Percentiles rank a stretch among this genome's conserved stretches.
Evolutionary conservation across 2,113 vertebrate genomes (phyloP).

Genomic region (Pangasianodon hypophthalmus): DNA sequence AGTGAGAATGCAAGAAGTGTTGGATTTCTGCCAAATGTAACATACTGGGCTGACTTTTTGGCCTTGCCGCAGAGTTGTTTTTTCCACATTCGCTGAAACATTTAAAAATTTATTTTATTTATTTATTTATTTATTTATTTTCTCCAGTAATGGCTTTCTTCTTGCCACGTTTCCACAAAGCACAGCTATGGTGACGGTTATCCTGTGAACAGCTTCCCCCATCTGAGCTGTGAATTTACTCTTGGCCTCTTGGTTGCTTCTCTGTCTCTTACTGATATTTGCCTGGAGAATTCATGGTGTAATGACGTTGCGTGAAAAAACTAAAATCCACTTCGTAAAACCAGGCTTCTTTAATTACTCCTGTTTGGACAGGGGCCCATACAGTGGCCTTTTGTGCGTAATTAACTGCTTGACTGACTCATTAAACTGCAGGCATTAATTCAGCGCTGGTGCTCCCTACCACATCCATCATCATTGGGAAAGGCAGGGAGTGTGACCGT

Average conservation of each 20-base stretch:
- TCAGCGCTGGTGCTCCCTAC: constrained; percentile 55
- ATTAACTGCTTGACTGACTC: constrained; percentile 65
- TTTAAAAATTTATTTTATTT: no score
- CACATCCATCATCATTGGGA: constrained; percentile 67
- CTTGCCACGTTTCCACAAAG: not conserved
- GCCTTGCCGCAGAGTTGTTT: no score
- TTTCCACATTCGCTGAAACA: not conserved
- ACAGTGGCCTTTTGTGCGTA: constrained; percentile 63
- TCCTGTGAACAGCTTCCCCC: not conserved
- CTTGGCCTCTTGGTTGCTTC: not conserved
- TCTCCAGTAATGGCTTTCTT: not conserved
- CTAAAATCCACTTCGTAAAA: constrained; percentile 7
- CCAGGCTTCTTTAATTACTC: constrained; percentile 23
- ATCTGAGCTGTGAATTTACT: not conserved
- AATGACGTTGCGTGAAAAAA: not conserved
- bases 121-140: not conserved
- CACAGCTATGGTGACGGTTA: not conserved
- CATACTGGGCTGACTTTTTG: no score
- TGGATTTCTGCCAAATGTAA: not conserved
- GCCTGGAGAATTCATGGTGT: not conserved
- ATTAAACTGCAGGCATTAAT: constrained; percentile 64
- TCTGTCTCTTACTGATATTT: not conserved
- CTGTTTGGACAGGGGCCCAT: constrained; percentile 56
- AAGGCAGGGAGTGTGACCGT: constrained; percentile 56
- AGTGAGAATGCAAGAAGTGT: not conserved